phyloP scores from a whole-genome alignment of 2,888 invertebrate species.

The Drosophila fulvimacula region DNA sequence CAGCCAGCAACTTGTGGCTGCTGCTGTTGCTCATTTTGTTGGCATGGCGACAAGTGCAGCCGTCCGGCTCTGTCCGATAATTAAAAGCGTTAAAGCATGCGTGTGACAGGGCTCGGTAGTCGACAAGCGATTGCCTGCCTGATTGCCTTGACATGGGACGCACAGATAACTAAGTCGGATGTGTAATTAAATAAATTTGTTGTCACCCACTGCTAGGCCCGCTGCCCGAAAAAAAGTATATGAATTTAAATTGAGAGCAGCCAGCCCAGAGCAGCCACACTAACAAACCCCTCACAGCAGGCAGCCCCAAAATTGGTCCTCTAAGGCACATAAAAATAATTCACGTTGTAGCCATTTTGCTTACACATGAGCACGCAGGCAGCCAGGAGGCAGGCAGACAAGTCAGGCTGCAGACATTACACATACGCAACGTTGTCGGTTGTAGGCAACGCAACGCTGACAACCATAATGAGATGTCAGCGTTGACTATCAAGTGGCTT shows the following conservation, averaged over 20 bases:
- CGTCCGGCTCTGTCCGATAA: not conserved
- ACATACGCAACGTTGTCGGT: slow-evolving; percentile 72
- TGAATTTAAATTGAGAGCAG: slow-evolving; percentile 59
- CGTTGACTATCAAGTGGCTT: slow-evolving; percentile 79
- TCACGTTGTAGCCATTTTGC: slow-evolving; percentile 73
- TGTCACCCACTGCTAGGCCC: not conserved
- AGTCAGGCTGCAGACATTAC: slow-evolving; percentile 52
- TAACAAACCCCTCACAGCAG: slow-evolving; percentile 7
- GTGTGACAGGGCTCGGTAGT: not conserved
- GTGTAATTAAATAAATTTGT: slow-evolving; percentile 30
- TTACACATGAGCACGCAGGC: slow-evolving; percentile 59
- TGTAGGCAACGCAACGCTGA: slow-evolving; percentile 58
- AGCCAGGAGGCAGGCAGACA: not conserved
- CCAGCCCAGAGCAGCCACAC: slow-evolving; percentile 13
- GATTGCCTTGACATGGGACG: not conserved
- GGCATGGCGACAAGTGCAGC: slow-evolving; percentile 21
- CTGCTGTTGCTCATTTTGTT: slow-evolving; percentile 35
- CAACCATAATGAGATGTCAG: slow-evolving; percentile 79
- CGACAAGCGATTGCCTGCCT: not conserved
- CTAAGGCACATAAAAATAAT: slow-evolving; percentile 76
- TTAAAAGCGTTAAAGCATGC: not conserved
- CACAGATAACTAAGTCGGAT: not conserved
- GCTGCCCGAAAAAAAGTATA: slow-evolving; percentile 26
- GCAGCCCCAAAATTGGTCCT: slow-evolving; percentile 71
- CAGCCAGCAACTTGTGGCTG: slow-evolving; percentile 25